A percentile compares a stretch with the other conserved stretches of the same genome.
These are phyloP conservation scores for Coleophora flavipennella DNA, from an alignment of 2,888 invertebrate species.

Conservation along the genomic window DNA sequence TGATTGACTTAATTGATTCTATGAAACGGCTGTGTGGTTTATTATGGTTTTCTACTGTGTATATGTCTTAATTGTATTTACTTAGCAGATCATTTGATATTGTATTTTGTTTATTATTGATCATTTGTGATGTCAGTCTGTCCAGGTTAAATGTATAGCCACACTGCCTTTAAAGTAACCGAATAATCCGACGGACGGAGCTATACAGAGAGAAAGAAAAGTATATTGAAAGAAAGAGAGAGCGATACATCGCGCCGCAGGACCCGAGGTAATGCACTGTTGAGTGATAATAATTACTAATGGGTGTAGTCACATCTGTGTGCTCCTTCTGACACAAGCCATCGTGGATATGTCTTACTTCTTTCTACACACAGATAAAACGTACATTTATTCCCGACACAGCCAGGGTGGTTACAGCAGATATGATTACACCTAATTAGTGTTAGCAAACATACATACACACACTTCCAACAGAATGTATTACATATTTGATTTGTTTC, in stretches of 20 bases:
- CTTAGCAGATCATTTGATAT: constrained; percentile 12
- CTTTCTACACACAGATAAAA: no score
- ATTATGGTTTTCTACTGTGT: constrained; percentile 20
- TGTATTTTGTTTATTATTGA: constrained; percentile 40
- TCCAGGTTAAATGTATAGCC: constrained; percentile 63
- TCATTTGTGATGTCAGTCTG: constrained; percentile 57
- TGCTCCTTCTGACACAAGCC: no score
- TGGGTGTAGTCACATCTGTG: no score
- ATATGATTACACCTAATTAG: no score
- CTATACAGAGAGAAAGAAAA: constrained; percentile 42
- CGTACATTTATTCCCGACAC: no score
- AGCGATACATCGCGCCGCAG: constrained; percentile 43
- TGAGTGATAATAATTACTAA: no score
- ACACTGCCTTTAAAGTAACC: constrained; percentile 62
- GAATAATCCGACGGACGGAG: constrained; percentile 49
- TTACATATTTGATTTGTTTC: background rate
- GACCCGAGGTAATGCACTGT: constrained; percentile 62
- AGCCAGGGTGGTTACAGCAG: no score
- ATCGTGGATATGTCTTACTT: no score
- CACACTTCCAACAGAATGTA: background rate
- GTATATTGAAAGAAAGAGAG: constrained; percentile 23
- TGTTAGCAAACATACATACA: background rate
- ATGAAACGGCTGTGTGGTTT: constrained; percentile 51
- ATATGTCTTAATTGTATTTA: constrained; percentile 17
- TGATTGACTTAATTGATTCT: constrained; percentile 8